Evolutionary conservation across 2,888 invertebrate species (phyloP), one percentile per base, ranked within the genome.

Genomic region (Aplocera efformata): DNA sequence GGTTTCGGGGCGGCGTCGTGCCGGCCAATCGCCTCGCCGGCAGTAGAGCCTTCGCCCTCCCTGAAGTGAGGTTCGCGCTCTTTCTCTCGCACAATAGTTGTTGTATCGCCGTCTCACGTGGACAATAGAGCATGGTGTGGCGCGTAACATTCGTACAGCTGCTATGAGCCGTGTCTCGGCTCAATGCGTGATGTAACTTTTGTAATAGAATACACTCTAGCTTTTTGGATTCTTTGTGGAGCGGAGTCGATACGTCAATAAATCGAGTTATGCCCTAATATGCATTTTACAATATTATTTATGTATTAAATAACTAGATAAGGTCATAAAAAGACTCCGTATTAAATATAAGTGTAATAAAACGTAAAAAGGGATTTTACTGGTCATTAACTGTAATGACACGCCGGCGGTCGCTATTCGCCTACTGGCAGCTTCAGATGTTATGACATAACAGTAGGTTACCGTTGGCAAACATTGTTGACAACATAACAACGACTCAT

Each of bases 41-140:
- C 49, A 55, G 72, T 61, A 68, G 45, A 79, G 79, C 81, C 80
- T 79, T 75, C 76, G 79, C 76, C 82, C 82, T 83, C 69, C 84
- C 82, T 68, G 39, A 21, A 60, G 42, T 42, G 40, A 29, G 51
- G 44, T 32, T 9, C 28, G 41, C 53, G 79, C 76, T 60, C 69
- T 60, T 45, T 77, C 62, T 32, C 48, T 33, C 69, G 24, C 56
- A 57, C 58, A 59, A 58, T 55, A 42, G 53, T 47, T 47, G 43
- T 45, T 38, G 54, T 56, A 49, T 47, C 41, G 58, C 60, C 56
- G 63, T 69, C 73, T 67, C 78, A 41, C 62, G 69, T 51, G 37
- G 39, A 62, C 67, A 63, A 72, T 71, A 71, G 67, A 65, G 70
- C 68, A 66, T 61, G 63, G 67, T 64, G 63, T 56, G 58, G 64